Conservation (phyloP, 1,140 invertebrate genomes). For the Oedothorax gibbosus region DNA sequence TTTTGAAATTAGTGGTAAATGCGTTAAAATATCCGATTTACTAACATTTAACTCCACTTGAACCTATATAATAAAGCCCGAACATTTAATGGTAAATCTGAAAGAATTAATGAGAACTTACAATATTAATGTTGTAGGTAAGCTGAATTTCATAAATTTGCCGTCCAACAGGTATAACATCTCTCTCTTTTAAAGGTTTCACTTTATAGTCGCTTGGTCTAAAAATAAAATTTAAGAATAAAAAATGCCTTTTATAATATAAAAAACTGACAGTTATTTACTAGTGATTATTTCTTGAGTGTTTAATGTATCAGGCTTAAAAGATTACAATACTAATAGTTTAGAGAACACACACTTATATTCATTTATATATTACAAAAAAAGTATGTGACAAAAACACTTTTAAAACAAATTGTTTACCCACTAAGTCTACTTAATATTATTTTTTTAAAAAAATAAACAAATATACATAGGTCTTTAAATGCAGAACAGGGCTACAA, state of each 20-base stretch:
- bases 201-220: slow-evolving; percentile 86
- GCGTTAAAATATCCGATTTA: too few species aligned
- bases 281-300: neutral
- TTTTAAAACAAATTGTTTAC: too few species aligned
- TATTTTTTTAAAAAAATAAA: too few species aligned
- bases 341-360: too few species aligned
- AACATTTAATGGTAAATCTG: neutral
- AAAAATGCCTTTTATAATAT: slow-evolving; percentile 35
- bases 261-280: slow-evolving; percentile 21
- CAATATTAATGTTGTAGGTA: slow-evolving; percentile 86
- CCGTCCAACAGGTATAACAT: slow-evolving; percentile 84
- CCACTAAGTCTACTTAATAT: too few species aligned
- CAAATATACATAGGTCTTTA: too few species aligned
- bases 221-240: slow-evolving; percentile 56
- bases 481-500: too few species aligned
- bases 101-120: slow-evolving; percentile 11
- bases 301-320: neutral
- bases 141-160: slow-evolving; percentile 92
- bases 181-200: slow-evolving; percentile 77
- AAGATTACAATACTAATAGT: too few species aligned
- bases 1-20: too few species aligned
- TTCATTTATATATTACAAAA: too few species aligned
- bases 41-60: neutral
- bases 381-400: too few species aligned
- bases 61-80: neutral